These are phyloP conservation scores for Apamea anceps DNA, from an alignment of 2,888 invertebrate genomes.

Conservation along the genomic window DNA sequence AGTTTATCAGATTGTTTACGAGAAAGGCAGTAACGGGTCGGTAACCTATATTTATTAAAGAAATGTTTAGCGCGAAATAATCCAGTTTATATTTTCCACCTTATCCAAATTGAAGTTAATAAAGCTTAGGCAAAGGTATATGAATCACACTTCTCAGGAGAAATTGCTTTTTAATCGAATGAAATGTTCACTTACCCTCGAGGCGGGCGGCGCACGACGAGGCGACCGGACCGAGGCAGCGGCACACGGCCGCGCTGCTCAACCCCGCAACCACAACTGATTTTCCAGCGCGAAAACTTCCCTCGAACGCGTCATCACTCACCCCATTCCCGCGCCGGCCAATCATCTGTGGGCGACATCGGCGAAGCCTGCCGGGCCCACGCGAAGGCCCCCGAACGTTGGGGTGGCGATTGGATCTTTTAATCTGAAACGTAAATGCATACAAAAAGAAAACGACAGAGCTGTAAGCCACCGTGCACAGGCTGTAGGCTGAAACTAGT, in stretches of 20 bases:
- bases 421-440: conserved; percentile 90
- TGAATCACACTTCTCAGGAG: conserved; percentile 79
- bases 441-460: conserved; percentile 86
- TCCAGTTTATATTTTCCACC: conserved; percentile 56
- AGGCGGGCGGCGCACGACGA: conserved; percentile 77
- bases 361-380: conserved; percentile 79
- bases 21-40: conserved; percentile 28
- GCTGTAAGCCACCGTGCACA: conserved; percentile 81
- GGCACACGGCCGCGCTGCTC: conserved; percentile 82
- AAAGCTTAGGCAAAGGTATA: conserved; percentile 66
- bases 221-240: conserved; percentile 77
- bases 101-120: conserved; percentile 68
- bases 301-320: conserved; percentile 87
- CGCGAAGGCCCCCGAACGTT: conserved; percentile 80
- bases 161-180: conserved; percentile 90
- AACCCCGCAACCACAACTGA: conserved; percentile 87
- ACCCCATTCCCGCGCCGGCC: conserved; percentile 82
- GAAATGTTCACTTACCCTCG: conserved; percentile 87
- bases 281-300: conserved; percentile 88
- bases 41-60: conserved; percentile 48
- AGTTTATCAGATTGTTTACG: conserved; percentile 47
- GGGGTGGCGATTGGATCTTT: conserved; percentile 89
- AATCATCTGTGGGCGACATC: conserved; percentile 75
- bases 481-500: conserved; percentile 75
- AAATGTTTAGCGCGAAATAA: conserved; percentile 40